A percentile compares a stretch with the other conserved stretches of the same genome.
phyloP scores from a whole-genome alignment of 2,113 vertebrate species.

The Cheirogaleus medius region DNA sequence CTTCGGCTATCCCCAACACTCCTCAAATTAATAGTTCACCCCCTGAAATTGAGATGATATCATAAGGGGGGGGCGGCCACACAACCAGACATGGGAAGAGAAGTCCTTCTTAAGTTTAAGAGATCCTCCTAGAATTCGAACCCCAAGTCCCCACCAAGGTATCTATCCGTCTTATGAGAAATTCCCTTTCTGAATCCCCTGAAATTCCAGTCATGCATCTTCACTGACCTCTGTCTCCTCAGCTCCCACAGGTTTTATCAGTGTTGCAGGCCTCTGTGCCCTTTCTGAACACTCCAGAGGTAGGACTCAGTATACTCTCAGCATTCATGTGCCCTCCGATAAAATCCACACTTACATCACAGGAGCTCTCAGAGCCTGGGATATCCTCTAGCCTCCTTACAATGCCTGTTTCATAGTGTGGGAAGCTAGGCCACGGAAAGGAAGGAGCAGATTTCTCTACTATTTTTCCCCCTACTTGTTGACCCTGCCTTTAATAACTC shows the following conservation, averaged over 20 bases:
- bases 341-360: not conserved
- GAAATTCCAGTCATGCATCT: not conserved
- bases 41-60: not conserved
- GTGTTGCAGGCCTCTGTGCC: not conserved
- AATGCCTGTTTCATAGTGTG: not conserved
- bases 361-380: not conserved
- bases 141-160: not conserved
- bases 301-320: not conserved
- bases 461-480: not conserved
- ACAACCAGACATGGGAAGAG: not conserved
- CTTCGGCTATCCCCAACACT: slow-evolving; percentile 30
- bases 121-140: not conserved
- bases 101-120: not conserved
- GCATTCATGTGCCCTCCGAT: not conserved
- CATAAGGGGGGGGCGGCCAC: not conserved
- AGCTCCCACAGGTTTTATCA: not conserved
- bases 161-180: not conserved
- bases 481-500: not conserved
- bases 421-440: not conserved
- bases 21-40: not conserved
- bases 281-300: not conserved
- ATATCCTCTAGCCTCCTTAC: not conserved
- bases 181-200: not conserved
- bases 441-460: not conserved
- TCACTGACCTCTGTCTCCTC: not conserved